A percentile compares a stretch with the other conserved stretches of the same genome.
These are phyloP conservation scores for Astreopora myriophthalma DNA, from an alignment of 64 coral and sea anemone genomes.

Conservation along the genomic window DNA sequence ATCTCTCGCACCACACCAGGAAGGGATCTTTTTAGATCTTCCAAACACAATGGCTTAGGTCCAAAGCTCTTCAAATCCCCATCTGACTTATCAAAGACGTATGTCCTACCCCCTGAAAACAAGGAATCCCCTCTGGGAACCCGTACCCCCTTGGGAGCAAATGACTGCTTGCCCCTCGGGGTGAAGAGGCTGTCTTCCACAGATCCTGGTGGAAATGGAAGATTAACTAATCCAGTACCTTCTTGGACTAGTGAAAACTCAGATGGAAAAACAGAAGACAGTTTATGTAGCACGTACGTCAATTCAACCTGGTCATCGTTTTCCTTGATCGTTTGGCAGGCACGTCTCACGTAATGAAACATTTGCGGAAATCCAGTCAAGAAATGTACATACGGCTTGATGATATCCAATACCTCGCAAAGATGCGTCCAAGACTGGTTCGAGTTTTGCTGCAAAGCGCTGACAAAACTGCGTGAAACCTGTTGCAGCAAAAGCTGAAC, in stretches of 20 bases:
- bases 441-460: conserved; percentile 78
- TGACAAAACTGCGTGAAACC: conserved; percentile 73
- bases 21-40: conserved; percentile 77
- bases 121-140: conserved; percentile 35
- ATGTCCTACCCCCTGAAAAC: conserved; percentile 27
- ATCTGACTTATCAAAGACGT: conserved; percentile 57
- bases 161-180: background rate
- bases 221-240: background rate
- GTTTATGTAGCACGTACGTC: conserved; percentile 15
- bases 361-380: conserved; percentile 70
- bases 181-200: conserved; percentile 25
- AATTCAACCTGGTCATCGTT: conserved; percentile 50
- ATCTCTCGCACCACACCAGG: conserved; percentile 80
- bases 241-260: conserved; percentile 25
- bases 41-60: conserved; percentile 67
- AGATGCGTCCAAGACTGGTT: conserved; percentile 77
- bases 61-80: conserved; percentile 33
- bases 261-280: conserved; percentile 66
- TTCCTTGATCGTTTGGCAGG: conserved; percentile 26
- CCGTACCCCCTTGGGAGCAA: background rate
- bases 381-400: conserved; percentile 81
- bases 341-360: conserved; percentile 87
- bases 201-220: conserved; percentile 40
- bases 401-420: conserved; percentile 74
- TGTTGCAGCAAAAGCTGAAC: conserved; percentile 60